Evolutionary conservation across 2,888 invertebrate genomes (phyloP).

Genomic region (Cephus pulcher): DNA sequence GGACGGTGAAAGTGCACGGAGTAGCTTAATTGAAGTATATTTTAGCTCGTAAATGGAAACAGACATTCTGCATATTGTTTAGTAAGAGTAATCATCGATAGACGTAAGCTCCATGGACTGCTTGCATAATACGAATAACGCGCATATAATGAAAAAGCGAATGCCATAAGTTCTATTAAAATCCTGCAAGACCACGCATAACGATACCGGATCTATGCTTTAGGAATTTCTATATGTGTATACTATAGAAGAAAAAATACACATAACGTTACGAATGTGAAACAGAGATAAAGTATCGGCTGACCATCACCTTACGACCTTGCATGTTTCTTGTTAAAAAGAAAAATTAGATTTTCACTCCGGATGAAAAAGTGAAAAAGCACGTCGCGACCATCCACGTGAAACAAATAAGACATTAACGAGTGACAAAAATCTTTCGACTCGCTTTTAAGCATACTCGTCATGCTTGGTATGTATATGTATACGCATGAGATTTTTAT

Average conservation of each 20-base stretch:
- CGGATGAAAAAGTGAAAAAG: background rate
- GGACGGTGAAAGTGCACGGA: constrained; percentile 47
- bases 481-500: constrained; percentile 12
- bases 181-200: background rate
- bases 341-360: background rate
- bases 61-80: background rate
- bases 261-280: background rate
- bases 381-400: background rate
- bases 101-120: background rate
- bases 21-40: constrained; percentile 45
- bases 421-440: background rate
- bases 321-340: background rate
- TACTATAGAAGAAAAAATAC: background rate
- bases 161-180: background rate
- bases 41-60: constrained; percentile 14
- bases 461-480: background rate
- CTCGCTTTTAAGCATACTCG: background rate
- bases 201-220: background rate
- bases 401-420: background rate
- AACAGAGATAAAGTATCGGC: background rate
- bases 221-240: background rate
- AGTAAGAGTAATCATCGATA: background rate
- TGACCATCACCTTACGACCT: background rate
- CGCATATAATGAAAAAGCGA: background rate
- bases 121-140: background rate